A percentile compares a stretch with the other conserved stretches of the same genome.
Evolutionary conservation across 2,113 vertebrate species (phyloP).

Genomic region (Struthio camelus): DNA sequence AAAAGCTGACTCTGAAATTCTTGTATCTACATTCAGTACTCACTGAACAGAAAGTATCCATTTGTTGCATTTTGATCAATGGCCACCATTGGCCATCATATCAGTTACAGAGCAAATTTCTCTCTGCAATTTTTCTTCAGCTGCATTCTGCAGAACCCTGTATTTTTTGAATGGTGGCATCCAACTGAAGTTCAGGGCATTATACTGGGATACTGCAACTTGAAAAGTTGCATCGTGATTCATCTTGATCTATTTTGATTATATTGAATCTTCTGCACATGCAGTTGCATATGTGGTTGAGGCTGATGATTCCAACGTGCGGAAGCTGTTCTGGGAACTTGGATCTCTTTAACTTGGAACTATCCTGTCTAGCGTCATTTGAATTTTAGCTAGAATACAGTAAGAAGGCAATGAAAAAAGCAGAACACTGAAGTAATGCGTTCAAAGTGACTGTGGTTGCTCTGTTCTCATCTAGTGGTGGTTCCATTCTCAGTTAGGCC

Average conservation of each 20-base stretch:
- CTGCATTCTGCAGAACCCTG: not conserved
- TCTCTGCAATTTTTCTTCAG: not conserved
- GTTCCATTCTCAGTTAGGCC: not conserved
- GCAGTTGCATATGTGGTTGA: not conserved
- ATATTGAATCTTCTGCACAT: not conserved
- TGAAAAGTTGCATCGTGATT: not conserved
- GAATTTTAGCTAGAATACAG: not conserved
- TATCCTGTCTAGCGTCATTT: not conserved
- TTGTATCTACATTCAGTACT: not conserved
- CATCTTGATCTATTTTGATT: not conserved
- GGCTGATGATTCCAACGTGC: not conserved
- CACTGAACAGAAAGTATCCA: not conserved
- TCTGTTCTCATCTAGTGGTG: not conserved
- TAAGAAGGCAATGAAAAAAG: not conserved
- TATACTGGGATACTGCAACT: not conserved
- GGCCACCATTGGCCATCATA: too few relatives aligned
- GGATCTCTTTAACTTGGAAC: not conserved
- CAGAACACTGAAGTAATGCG: not conserved
- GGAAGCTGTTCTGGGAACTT: not conserved
- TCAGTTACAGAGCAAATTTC: not conserved
- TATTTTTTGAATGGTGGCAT: not conserved
- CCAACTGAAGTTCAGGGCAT: not conserved
- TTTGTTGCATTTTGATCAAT: not conserved
- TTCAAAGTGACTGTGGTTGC: not conserved
- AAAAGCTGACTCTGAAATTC: not conserved